Conservation (phyloP, 2,888 invertebrate genomes). For the Leptinotarsa juncta region DNA sequence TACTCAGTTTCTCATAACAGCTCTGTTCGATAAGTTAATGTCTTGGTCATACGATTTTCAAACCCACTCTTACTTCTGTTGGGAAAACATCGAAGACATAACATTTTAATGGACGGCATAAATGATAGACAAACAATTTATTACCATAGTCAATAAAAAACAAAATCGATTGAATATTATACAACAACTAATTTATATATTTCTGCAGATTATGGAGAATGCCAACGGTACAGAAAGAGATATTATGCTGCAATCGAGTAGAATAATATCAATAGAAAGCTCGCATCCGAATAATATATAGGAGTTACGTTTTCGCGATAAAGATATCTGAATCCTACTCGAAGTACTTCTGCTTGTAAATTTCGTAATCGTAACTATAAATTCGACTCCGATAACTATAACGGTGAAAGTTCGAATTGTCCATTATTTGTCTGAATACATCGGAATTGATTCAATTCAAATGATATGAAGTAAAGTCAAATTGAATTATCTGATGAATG, state of each 20-base stretch:
- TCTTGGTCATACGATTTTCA: neutral
- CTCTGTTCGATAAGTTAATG: neutral
- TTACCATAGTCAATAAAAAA: constrained; percentile 4
- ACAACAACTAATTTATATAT: neutral
- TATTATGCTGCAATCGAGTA: neutral
- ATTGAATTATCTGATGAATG: neutral
- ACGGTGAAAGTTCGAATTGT: constrained; percentile 39
- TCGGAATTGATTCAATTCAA: constrained; percentile 34
- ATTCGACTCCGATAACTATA: constrained; percentile 36
- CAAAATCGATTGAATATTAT: constrained; percentile 3
- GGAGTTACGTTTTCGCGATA: constrained; percentile 22
- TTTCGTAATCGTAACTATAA: constrained; percentile 39
- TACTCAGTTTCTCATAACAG: too few relatives aligned
- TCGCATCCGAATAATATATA: constrained; percentile 27
- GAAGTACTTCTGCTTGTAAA: constrained; percentile 34
- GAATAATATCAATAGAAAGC: constrained; percentile 21
- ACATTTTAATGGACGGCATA: neutral
- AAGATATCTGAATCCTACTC: constrained; percentile 25
- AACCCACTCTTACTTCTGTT: neutral
- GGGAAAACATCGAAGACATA: neutral
- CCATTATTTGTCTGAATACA: constrained; percentile 37
- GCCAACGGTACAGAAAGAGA: constrained; percentile 12
- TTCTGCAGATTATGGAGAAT: neutral
- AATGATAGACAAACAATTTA: constrained; percentile 9
- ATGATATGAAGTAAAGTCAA: constrained; percentile 26